phyloP scores from a whole-genome alignment of 2,113 vertebrate species.

The Ceyx cyanopectus region DNA sequence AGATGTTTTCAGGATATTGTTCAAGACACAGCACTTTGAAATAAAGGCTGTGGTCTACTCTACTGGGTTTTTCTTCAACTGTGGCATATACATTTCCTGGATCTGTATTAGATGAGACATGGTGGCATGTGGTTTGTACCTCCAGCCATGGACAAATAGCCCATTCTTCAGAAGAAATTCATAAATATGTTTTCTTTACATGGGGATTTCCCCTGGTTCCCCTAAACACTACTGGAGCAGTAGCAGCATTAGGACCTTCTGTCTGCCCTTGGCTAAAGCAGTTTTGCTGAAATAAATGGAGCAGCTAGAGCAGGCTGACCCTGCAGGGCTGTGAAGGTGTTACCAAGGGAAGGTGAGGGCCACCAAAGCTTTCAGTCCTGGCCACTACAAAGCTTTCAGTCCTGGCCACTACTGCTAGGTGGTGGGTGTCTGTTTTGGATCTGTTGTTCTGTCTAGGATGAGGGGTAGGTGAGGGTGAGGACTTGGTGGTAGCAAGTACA shows the following conservation, averaged over 20 bases:
- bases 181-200: background rate
- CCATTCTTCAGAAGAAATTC: background rate
- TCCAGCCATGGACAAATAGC: background rate
- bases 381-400: background rate
- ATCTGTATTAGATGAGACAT: background rate
- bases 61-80: background rate
- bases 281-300: background rate
- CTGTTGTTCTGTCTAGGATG: background rate
- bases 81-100: background rate
- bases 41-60: background rate
- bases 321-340: background rate
- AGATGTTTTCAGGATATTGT: background rate
- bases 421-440: background rate
- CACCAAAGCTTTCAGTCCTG: background rate
- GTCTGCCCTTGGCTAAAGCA: background rate
- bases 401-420: background rate
- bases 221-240: background rate
- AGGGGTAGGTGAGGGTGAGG: background rate
- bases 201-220: background rate
- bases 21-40: background rate
- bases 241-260: background rate
- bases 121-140: background rate
- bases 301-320: background rate
- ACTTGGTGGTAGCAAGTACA: background rate
- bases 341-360: background rate